These are phyloP conservation scores for Endomychus coccineus DNA, from an alignment of 2,888 invertebrate genomes.

Conservation along the genomic window DNA sequence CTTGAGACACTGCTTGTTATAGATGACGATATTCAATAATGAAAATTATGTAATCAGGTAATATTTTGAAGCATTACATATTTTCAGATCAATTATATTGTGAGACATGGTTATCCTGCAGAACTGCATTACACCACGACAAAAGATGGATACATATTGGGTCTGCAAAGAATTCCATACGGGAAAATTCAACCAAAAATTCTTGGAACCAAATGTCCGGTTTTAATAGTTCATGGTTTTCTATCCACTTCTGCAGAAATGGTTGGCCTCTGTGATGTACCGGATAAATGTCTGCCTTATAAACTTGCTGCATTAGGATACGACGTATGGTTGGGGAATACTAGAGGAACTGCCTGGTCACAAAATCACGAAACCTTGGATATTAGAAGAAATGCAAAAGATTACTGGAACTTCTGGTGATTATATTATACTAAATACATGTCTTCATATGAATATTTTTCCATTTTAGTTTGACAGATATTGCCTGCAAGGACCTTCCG, in stretches of 20 bases:
- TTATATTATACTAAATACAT: neutral
- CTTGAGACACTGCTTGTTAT: no score
- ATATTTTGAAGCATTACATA: no score
- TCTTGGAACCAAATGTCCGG: conserved; percentile 14
- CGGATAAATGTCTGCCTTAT: conserved; percentile 21
- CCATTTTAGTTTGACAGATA: conserved; percentile 10
- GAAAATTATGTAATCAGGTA: no score
- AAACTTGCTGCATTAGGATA: neutral
- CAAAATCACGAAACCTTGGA: neutral
- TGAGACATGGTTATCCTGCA: conserved; percentile 20
- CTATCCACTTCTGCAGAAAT: conserved; percentile 3
- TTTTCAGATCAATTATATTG: conserved; percentile 1
- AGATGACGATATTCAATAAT: no score
- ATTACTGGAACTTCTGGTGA: conserved; percentile 5
- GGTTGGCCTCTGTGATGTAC: no score
- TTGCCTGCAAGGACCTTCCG: conserved; percentile 11
- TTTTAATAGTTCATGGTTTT: conserved; percentile 23
- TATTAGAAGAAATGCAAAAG: neutral
- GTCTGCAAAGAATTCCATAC: conserved; percentile 22
- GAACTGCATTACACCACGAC: conserved; percentile 22
- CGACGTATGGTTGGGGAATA: conserved; percentile 6
- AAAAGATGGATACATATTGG: conserved; percentile 24
- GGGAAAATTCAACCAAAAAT: conserved; percentile 8
- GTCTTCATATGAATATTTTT: neutral
- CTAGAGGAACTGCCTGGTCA: conserved; percentile 1